phyloP scores from a whole-genome alignment of 2,888 invertebrate genomes.

The Nemoura dubitans region DNA sequence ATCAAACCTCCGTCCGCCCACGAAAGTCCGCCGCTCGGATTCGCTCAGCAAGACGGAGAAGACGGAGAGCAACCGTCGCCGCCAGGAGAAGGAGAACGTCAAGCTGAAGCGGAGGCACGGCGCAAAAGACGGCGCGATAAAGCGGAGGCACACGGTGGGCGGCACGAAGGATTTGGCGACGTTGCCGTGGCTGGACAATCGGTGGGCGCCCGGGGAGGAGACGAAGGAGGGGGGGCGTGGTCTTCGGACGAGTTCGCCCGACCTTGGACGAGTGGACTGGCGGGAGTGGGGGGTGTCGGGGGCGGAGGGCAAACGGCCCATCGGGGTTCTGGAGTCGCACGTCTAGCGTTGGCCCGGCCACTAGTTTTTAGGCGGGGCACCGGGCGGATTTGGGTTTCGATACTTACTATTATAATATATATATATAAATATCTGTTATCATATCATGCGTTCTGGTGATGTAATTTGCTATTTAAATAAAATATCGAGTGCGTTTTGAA shows the following conservation, averaged over 20 bases:
- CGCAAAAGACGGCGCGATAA: constrained; percentile 83
- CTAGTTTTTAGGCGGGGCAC: not conserved
- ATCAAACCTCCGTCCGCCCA: constrained; percentile 61
- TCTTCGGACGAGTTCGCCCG: constrained; percentile 69
- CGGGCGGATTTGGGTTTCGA: not conserved
- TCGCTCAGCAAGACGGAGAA: constrained; percentile 77
- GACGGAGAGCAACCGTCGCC: constrained; percentile 73
- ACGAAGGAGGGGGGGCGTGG: constrained; percentile 63
- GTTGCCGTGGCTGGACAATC: constrained; percentile 67
- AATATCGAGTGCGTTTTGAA: not conserved
- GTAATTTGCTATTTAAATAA: not conserved
- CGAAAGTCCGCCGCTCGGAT: constrained; percentile 62
- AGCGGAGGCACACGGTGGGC: constrained; percentile 90
- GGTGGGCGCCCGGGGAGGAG: constrained; percentile 53
- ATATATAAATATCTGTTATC: not conserved
- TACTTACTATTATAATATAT: not conserved
- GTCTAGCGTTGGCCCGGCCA: too few species aligned
- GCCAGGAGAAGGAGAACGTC: constrained; percentile 50
- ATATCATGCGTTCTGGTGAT: not conserved
- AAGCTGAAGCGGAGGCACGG: constrained; percentile 74
- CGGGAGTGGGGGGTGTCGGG: constrained; percentile 32
- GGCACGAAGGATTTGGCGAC: constrained; percentile 89
- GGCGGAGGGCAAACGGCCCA: not conserved
- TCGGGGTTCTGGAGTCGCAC: constrained; percentile 15
- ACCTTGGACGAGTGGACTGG: constrained; percentile 63